These are phyloP conservation scores for Plumapathes pennacea DNA, from an alignment of 92 coral and sea anemone genomes.

Conservation along the genomic window DNA sequence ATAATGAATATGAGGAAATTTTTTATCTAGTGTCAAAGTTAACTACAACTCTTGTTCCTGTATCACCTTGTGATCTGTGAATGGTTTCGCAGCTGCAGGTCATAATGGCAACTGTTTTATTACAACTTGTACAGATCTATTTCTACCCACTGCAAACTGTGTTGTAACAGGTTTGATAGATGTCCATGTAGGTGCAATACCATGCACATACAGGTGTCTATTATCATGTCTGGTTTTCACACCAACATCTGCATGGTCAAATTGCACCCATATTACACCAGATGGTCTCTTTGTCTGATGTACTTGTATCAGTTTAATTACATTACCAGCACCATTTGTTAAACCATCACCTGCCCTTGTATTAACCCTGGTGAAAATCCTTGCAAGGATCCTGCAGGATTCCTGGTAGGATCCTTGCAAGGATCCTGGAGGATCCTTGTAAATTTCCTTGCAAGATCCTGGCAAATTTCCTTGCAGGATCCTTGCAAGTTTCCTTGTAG, in stretches of 20 bases:
- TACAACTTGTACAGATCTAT: slow-evolving; percentile 37
- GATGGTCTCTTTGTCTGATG: slow-evolving; percentile 25
- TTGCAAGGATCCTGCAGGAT: no score
- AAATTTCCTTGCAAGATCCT: no score
- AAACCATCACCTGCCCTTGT: no score
- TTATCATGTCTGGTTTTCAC: slow-evolving; percentile 37
- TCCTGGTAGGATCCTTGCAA: no score
- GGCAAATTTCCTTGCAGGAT: no score
- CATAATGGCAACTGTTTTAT: slow-evolving; percentile 43
- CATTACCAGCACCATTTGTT: slow-evolving; percentile 10
- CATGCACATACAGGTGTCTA: slow-evolving; percentile 17
- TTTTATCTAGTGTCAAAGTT: no score
- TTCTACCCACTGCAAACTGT: slow-evolving; percentile 44
- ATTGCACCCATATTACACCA: slow-evolving; percentile 42
- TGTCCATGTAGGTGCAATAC: slow-evolving; percentile 42
- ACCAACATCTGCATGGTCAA: slow-evolving; percentile 46
- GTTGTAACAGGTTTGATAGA: slow-evolving; percentile 37
- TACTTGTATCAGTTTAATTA: slow-evolving; percentile 26
- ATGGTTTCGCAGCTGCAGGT: slow-evolving; percentile 41
- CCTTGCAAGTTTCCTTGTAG: no score
- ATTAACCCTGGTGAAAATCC: no score
- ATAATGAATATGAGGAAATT: no score
- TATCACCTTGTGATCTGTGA: slow-evolving; percentile 32
- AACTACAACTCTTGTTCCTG: slow-evolving; percentile 2
- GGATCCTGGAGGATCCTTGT: no score